phyloP scores from a whole-genome alignment of 1,140 invertebrate species.

The Schmidtea mediterranea region DNA sequence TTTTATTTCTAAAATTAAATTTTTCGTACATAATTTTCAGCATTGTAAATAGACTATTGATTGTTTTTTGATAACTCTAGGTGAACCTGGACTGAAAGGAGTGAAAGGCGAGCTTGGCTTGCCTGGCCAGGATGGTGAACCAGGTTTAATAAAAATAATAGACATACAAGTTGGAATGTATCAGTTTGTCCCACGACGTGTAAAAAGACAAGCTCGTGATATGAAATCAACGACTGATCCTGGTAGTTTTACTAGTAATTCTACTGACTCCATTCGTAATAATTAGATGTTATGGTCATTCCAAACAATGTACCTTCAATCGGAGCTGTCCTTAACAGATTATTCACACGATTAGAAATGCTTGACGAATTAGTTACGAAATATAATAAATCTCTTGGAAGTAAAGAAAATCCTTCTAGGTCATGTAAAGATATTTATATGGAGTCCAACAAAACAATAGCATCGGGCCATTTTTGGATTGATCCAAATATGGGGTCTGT shows the following conservation, averaged over 20 bases:
- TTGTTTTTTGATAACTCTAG: no score
- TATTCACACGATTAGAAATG: background rate
- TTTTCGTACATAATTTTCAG: no score
- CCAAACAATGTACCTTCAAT: background rate
- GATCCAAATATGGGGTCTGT: slow-evolving; percentile 52
- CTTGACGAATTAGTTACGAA: background rate
- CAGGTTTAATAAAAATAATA: background rate
- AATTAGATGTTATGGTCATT: background rate
- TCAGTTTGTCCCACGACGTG: background rate
- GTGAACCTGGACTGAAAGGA: no score
- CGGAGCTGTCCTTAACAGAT: background rate
- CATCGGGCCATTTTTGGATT: slow-evolving; percentile 54
- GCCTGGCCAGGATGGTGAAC: no score
- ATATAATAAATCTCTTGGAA: background rate
- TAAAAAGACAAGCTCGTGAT: background rate
- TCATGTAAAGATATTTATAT: background rate
- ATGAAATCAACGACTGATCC: background rate
- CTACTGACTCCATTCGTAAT: background rate
- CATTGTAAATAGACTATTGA: no score
- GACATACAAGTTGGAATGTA: background rate
- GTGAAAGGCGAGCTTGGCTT: no score
- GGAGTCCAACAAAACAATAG: background rate
- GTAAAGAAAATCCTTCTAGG: background rate
- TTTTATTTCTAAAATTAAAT: no score
- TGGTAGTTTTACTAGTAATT: background rate